phyloP scores from a whole-genome alignment of 2,888 invertebrate species.

The Drosophila ochracea region DNA sequence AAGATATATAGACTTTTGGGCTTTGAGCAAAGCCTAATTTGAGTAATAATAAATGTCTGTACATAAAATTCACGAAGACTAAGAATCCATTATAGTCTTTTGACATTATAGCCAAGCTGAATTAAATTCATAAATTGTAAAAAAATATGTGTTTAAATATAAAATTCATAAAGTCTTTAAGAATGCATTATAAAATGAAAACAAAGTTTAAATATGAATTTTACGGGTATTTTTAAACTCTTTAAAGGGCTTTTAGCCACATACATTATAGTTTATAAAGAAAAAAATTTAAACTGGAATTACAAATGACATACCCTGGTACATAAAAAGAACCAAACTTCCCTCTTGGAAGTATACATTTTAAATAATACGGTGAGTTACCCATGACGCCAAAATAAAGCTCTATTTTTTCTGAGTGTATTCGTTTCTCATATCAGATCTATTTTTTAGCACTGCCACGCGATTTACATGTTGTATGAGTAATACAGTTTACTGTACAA shows the following conservation, averaged over 20 bases:
- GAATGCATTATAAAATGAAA: no score
- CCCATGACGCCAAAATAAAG: not conserved
- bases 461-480: slow-evolving; percentile 57
- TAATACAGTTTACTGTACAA: slow-evolving; percentile 55
- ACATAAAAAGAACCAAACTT: not conserved
- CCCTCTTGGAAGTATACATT: not conserved
- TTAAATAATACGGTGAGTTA: not conserved
- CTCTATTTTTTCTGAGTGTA: not conserved
- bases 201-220: no score
- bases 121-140: no score
- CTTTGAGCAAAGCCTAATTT: not conserved
- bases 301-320: no score
- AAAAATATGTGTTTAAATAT: no score
- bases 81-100: not conserved
- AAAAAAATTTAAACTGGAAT: no score
- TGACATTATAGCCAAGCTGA: not conserved
- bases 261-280: no score
- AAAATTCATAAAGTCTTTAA: no score
- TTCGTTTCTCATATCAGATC: not conserved
- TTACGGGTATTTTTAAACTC: not conserved
- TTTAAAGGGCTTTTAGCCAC: not conserved
- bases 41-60: not conserved
- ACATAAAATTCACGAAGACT: not conserved
- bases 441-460: slow-evolving; percentile 18
- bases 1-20: not conserved